Percentiles rank a stretch among this genome's conserved stretches.
These are phyloP conservation scores for Premnoplex brunnescens DNA, from an alignment of 2,797 vertebrate species.

Conservation along the genomic window DNA sequence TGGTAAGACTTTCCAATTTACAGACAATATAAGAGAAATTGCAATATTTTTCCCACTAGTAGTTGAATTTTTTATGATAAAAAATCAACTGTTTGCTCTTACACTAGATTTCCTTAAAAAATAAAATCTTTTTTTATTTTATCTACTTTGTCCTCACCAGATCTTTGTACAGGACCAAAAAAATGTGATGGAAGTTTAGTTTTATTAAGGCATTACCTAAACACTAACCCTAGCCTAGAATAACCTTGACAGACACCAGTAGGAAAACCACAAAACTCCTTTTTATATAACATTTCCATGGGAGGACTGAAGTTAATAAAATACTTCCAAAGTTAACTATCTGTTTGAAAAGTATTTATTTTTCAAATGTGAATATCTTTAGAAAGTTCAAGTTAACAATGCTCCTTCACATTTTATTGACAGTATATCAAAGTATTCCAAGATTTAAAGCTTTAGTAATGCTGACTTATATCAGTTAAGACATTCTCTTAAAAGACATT, in stretches of 20 bases:
- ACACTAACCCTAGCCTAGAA: not conserved
- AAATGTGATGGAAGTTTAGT: not conserved
- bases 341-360: not conserved
- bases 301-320: not conserved
- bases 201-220: not conserved
- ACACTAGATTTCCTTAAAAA: not conserved
- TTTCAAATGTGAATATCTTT: not conserved
- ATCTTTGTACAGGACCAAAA: not conserved
- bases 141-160: not conserved
- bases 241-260: not conserved
- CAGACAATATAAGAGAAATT: not conserved
- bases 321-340: not conserved
- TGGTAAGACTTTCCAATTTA: not conserved
- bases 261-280: not conserved
- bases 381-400: not conserved
- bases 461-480: not conserved
- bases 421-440: not conserved
- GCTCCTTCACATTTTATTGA: not conserved
- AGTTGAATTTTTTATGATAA: not conserved
- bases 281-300: not conserved
- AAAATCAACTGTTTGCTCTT: not conserved
- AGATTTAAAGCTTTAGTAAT: not conserved
- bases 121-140: accelerated
- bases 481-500: not conserved
- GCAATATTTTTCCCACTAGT: not conserved